phyloP scores from a whole-genome alignment of 30 jellyfish, hydroid and myxozoan species.

The Chrysaora quinquecirrha region DNA sequence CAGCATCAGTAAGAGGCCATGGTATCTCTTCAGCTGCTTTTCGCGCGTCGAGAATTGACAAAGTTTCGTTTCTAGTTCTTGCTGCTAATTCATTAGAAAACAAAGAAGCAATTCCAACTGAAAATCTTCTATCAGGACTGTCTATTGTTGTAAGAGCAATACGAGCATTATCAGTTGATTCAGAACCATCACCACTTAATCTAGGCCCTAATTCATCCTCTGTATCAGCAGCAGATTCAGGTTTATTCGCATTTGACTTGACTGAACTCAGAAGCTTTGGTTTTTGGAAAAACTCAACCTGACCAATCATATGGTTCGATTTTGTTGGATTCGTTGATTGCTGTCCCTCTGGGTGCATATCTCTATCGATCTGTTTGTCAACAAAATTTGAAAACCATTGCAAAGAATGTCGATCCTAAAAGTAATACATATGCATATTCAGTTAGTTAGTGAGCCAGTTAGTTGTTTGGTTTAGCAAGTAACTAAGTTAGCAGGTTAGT shows the following conservation, averaged over 20 bases:
- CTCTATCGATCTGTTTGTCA: conserved; percentile 21
- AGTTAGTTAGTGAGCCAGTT: no score
- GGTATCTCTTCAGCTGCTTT: conserved; percentile 77
- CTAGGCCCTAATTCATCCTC: conserved; percentile 73
- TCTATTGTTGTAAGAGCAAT: conserved; percentile 3
- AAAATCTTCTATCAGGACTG: conserved; percentile 61
- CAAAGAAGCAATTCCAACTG: conserved; percentile 69
- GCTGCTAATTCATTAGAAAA: conserved; percentile 80
- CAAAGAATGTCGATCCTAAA: conserved; percentile 48
- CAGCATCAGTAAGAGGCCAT: conserved; percentile 97
- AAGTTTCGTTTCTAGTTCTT: conserved; percentile 44
- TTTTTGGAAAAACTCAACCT: conserved; percentile 63
- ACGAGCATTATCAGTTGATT: conserved; percentile 44
- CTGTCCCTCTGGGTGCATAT: conserved; percentile 61
- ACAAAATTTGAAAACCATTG: conserved; percentile 64
- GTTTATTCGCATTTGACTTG: neutral
- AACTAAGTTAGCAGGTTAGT: no score
- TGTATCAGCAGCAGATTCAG: neutral
- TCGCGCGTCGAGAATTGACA: conserved; percentile 66
- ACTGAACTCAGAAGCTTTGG: conserved; percentile 44
- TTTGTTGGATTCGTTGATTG: conserved; percentile 7
- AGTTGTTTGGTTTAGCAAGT: no score
- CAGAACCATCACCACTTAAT: conserved; percentile 87
- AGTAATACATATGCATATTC: no score
- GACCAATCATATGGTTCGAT: conserved; percentile 16